phyloP scores from a whole-genome alignment of 53 echinoderm and acorn worm species.

The Paelopatides confundens region DNA sequence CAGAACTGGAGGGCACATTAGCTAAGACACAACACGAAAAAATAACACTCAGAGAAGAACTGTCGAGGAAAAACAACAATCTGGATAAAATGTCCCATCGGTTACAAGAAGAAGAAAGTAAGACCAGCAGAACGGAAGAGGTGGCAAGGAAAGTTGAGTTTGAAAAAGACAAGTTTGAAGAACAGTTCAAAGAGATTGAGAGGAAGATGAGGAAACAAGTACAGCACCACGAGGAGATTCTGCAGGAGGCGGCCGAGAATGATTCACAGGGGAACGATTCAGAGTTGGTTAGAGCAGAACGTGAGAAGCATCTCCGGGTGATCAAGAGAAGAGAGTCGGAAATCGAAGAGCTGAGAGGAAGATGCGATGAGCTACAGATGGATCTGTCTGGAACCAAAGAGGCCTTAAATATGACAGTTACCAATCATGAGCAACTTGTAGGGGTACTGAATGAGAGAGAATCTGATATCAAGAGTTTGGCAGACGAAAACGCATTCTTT shows the following conservation, averaged over 20 bases:
- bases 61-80: background rate
- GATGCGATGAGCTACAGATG: conserved; percentile 70
- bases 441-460: conserved; percentile 86
- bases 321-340: conserved; percentile 64
- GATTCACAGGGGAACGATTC: conserved; percentile 22
- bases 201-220: conserved; percentile 58
- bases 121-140: background rate
- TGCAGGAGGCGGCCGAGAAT: conserved; percentile 52
- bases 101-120: background rate
- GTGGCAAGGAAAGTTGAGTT: background rate
- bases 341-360: conserved; percentile 56
- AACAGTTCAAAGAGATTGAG: conserved; percentile 44
- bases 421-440: conserved; percentile 76
- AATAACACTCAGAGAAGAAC: conserved; percentile 33
- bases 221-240: conserved; percentile 50
- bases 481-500: conserved; percentile 85
- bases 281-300: conserved; percentile 34
- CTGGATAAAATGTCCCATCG: conserved; percentile 4
- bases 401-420: conserved; percentile 72
- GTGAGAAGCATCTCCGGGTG: conserved; percentile 56
- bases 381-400: conserved; percentile 82
- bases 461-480: conserved; percentile 81
- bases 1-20: conserved; percentile 29
- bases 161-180: conserved; percentile 10
- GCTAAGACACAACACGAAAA: conserved; percentile 43